phyloP scores from a whole-genome alignment of 2,888 invertebrate genomes.

The Ornithoptera alexandrae region DNA sequence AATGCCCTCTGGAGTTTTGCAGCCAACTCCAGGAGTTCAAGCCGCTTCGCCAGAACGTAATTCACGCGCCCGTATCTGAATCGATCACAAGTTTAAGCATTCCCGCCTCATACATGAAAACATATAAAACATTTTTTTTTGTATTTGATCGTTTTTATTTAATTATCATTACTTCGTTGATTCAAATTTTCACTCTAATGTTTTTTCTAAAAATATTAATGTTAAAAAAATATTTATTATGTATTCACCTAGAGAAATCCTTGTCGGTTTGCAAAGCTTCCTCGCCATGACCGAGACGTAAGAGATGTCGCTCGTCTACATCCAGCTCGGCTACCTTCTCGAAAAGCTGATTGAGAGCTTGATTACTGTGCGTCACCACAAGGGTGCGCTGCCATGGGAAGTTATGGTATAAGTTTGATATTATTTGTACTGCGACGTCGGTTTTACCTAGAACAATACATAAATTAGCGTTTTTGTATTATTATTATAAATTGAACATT shows the following conservation, averaged over 20 bases:
- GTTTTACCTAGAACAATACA: constrained; percentile 88
- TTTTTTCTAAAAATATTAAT: too few species aligned
- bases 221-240: too few species aligned
- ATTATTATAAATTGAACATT: background rate
- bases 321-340: constrained; percentile 99
- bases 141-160: too few species aligned
- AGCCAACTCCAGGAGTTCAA: constrained; percentile 93
- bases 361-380: constrained; percentile 99
- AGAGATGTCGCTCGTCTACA: constrained; percentile 97
- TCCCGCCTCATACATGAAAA: background rate
- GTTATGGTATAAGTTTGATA: constrained; percentile 99
- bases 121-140: too few species aligned
- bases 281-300: constrained; percentile 99
- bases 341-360: constrained; percentile 98
- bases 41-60: constrained; percentile 95
- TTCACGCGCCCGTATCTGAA: constrained; percentile 96
- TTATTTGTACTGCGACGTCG: constrained; percentile 99
- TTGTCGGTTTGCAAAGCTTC: constrained; percentile 99
- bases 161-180: too few species aligned
- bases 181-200: too few species aligned
- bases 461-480: background rate
- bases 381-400: constrained; percentile 98
- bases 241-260: constrained; percentile 91
- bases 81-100: background rate
- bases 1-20: constrained; percentile 92